phyloP scores from a whole-genome alignment of 1,140 invertebrate genomes.

The Drosophila bocki region DNA sequence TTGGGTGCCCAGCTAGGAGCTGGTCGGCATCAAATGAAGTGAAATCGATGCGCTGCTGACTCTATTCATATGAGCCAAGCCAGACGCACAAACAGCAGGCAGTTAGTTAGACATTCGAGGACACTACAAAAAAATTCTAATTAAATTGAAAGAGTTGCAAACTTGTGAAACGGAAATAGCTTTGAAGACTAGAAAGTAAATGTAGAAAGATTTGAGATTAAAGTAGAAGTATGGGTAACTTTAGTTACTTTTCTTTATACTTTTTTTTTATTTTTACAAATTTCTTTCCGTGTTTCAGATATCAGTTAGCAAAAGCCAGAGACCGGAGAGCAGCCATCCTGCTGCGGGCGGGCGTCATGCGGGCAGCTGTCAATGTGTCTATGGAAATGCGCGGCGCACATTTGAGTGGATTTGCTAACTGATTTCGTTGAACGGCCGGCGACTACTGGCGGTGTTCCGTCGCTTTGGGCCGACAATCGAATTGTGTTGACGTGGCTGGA shows the following conservation, averaged over 20 bases:
- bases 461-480: slow-evolving; percentile 77
- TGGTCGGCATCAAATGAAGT: slow-evolving; percentile 79
- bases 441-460: slow-evolving; percentile 46
- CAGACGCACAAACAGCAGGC: slow-evolving; percentile 30
- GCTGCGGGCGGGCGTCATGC: slow-evolving; percentile 53
- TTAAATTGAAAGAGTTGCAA: background rate
- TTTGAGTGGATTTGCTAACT: slow-evolving; percentile 83
- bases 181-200: no score
- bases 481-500: slow-evolving; percentile 82
- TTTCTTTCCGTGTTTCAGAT: slow-evolving; percentile 17
- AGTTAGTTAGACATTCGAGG: slow-evolving; percentile 29
- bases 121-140: slow-evolving; percentile 8
- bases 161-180: no score
- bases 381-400: slow-evolving; percentile 77
- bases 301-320: slow-evolving; percentile 22
- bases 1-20: slow-evolving; percentile 51
- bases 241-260: background rate
- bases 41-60: slow-evolving; percentile 80
- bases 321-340: slow-evolving; percentile 16
- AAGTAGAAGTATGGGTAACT: background rate
- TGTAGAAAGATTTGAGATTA: background rate
- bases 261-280: background rate
- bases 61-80: slow-evolving; percentile 75
- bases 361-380: slow-evolving; percentile 82
- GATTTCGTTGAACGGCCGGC: slow-evolving; percentile 72